Evolutionary conservation across 1,140 invertebrate species (phyloP).

Genomic region (Tetragnatha versicolor): DNA sequence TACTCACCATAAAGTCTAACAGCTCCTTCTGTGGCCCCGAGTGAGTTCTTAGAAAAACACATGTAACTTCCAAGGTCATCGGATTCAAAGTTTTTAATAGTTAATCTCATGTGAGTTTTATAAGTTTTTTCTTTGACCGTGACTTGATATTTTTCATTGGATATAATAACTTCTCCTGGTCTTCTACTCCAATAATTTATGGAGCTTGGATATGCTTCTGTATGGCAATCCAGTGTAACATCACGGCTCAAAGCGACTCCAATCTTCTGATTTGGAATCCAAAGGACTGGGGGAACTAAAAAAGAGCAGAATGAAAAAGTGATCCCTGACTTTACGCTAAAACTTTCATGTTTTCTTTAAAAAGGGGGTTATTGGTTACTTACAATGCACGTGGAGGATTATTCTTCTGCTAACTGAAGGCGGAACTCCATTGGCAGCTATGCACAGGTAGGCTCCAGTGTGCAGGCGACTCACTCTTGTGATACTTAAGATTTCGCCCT

Average conservation of each 20-base stretch:
- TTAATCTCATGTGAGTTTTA: slow-evolving; percentile 52
- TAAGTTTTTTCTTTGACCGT: slow-evolving; percentile 36
- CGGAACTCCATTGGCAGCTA: slow-evolving; percentile 71
- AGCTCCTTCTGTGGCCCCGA: slow-evolving; percentile 87
- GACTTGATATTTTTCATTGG: slow-evolving; percentile 80
- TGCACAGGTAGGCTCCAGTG: slow-evolving; percentile 79
- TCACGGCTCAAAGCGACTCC: slow-evolving; percentile 83
- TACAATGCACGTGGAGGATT: slow-evolving; percentile 92
- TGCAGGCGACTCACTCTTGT: slow-evolving; percentile 83
- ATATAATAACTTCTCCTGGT: slow-evolving; percentile 84
- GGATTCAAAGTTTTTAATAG: slow-evolving; percentile 64
- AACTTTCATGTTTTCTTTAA: neutral
- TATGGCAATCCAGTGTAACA: slow-evolving; percentile 80
- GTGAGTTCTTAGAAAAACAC: slow-evolving; percentile 90
- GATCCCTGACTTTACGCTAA: neutral
- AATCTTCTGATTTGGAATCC: slow-evolving; percentile 66
- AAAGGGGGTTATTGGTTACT: slow-evolving; percentile 67
- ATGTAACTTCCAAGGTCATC: slow-evolving; percentile 86
- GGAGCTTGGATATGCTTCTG: slow-evolving; percentile 85
- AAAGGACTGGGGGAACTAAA: slow-evolving; percentile 67
- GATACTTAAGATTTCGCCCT: slow-evolving; percentile 83
- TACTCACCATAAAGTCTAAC: slow-evolving; percentile 87
- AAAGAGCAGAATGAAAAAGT: slow-evolving; percentile 34
- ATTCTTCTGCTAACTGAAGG: slow-evolving; percentile 84
- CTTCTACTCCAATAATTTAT: slow-evolving; percentile 62